Evolutionary conservation across 1,140 invertebrate genomes (phyloP), one percentile per base, ranked within the genome.

Genomic region (Drosophila pallidifrons): DNA sequence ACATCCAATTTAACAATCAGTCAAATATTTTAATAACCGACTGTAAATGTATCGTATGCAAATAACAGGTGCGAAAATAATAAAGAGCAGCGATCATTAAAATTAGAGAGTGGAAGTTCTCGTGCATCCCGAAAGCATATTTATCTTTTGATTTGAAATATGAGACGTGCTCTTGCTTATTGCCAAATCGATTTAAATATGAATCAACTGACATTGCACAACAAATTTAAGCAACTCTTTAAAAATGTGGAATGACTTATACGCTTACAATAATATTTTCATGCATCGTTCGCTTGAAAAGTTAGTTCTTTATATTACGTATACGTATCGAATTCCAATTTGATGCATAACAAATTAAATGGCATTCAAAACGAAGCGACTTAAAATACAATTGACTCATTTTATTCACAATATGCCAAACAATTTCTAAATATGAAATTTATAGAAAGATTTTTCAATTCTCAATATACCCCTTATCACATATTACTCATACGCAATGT

Each of bases 11-110:
- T 30, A 49, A 28, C 16, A 5, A 16, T 25, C 30, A 28, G 11
- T 16, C 35, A 57, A 43, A 57, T 57, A 57, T 16, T 57, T 57
- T 41, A 32, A 54, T 54, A 54, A 54, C 30, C 16, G 51, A 10
- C 47, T 49, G 47, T 38, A 38, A 52, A 59, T 55, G 52, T n/a
- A 15, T 41, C 28, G n/a, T 54, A 57, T 47, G 20, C 28, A 25
- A 70, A 63, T 60, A 38, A 38, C 65, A 61, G 3, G 45, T 61
- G 65, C 16, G 13, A 46, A 55, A 63, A 38, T 38, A 46, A 43
- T 16, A 32, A 70, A 55, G 8, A 52, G 20, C n/a, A 46, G 16
- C 16, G 51, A n/a, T 35, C 51, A 54, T 60, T 58, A 59, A 61
- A 32, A 54, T 5, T 54, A 13, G 13, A 13, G 13, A 54, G 51